Evolutionary conservation across 2,888 invertebrate species (phyloP), one percentile per base, ranked within the genome.

Genomic region (Octonoba sinensis): DNA sequence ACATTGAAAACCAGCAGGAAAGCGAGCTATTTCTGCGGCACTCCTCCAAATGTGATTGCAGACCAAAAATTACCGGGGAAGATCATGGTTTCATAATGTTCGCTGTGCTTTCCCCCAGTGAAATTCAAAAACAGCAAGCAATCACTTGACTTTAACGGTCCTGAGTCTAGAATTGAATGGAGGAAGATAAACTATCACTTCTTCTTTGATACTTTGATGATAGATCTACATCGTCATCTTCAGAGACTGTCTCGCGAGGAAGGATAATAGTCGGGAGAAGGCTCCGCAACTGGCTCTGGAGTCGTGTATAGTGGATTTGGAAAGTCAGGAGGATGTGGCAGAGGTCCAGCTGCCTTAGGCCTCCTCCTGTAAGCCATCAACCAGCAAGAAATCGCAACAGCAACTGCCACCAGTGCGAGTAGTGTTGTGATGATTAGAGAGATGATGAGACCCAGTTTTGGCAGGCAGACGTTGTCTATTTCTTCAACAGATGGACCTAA

Each of bases 371-470:
- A 96, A 86, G 96, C 96, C 92, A 96, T 95, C 85, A 96, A 91
- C 96, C 96, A 97, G 89, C 96, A 96, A 84, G 96, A 96, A 79
- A 96, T 96, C 77, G 96, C 96, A 69, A 96, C 95, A 44, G 96
- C 96, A 77, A 97, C 96, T 78, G 96, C 96, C 82, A 96, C 96
- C 85, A 97, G 91, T 79, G 96, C 96, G 87, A 97, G 90, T 84
- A 96, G 91, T 67, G 96, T 96, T 85, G 96, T 97, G 88, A 97
- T 93, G 84, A 96, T 94, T 87, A 96, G 91, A 85, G 96, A 95
- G 87, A 96, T 95, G 86, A 96, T 95, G 87, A 97, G 93, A 84
- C 96, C 96, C 86, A 96, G 94, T 91, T 95, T 95, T 76, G 96
- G 96, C 86, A 97, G 95, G 90, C 96, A 97, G 87, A 97, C 96